These are phyloP conservation scores for Dinoponera quadriceps DNA, from an alignment of 1,140 invertebrate genomes.

Conservation along the genomic window DNA sequence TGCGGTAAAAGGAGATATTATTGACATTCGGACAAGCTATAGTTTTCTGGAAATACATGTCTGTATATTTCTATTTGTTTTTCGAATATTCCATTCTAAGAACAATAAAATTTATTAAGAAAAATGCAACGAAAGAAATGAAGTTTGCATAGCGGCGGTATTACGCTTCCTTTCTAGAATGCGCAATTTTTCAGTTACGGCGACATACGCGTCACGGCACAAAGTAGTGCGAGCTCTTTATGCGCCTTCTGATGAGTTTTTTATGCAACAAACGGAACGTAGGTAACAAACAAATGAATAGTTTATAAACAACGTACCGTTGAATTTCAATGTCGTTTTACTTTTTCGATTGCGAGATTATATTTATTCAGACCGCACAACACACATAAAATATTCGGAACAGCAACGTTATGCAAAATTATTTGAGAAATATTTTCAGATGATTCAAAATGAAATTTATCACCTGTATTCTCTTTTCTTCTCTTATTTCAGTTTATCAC, in stretches of 20 bases:
- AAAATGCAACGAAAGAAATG: constrained; percentile 40
- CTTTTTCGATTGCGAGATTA: constrained; percentile 17
- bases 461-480: background rate
- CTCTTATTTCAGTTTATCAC: background rate
- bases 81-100: constrained; percentile 2
- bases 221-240: constrained; percentile 47
- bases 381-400: background rate
- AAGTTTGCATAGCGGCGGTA: background rate
- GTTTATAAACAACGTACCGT: constrained; percentile 31
- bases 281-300: background rate
- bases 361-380: background rate
- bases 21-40: background rate
- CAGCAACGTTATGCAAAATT: background rate
- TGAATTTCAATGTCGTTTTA: constrained; percentile 6
- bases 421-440: background rate
- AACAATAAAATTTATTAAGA: constrained; percentile 7
- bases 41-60: background rate
- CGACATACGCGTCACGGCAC: constrained; percentile 18
- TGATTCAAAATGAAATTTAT: constrained; percentile 1
- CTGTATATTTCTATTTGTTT: constrained; percentile 30
- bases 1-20: background rate
- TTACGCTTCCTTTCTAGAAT: constrained; percentile 24
- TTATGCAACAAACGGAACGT: constrained; percentile 26
- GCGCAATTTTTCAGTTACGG: constrained; percentile 44
- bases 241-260: constrained; percentile 52